phyloP scores from a whole-genome alignment of 2,888 invertebrate genomes.

The Shargacucullia verbasci region DNA sequence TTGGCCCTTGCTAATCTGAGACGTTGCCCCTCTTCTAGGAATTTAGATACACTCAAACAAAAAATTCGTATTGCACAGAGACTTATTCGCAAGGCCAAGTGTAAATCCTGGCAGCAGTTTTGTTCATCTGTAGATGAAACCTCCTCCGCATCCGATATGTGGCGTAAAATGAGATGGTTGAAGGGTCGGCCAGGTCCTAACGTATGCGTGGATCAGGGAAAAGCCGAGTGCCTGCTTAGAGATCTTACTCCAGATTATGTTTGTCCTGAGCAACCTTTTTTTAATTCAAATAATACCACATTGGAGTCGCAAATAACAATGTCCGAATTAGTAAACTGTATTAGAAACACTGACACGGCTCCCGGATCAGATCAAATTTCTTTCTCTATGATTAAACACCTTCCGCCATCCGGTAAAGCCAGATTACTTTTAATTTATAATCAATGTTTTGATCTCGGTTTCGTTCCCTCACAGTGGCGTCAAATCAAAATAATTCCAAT shows the following conservation, averaged over 20 bases:
- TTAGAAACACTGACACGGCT: constrained; percentile 1
- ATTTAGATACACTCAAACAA: not conserved
- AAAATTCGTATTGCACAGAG: not conserved
- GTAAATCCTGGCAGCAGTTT: not conserved
- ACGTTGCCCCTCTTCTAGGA: not conserved
- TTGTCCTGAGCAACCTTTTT: constrained; percentile 1
- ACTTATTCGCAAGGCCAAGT: constrained; percentile 1
- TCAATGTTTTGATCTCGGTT: constrained; percentile 3
- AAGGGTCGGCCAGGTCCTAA: not conserved
- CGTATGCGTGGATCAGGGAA: not conserved
- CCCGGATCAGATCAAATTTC: not conserved
- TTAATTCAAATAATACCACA: not conserved
- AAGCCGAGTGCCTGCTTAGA: not conserved
- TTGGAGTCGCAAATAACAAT: not conserved
- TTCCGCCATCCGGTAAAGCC: not conserved
- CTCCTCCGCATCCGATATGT: not conserved
- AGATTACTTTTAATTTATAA: not conserved
- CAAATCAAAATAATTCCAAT: constrained; percentile 10
- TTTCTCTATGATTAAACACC: not conserved
- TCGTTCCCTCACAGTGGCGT: constrained; percentile 8
- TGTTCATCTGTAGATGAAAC: constrained; percentile 4
- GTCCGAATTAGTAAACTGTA: constrained; percentile 1
- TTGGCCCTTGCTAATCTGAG: constrained; percentile 3
- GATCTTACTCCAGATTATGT: not conserved
- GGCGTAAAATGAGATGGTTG: constrained; percentile 8